Conservation (phyloP, 2,113 vertebrate species). For the Gadus chalcogrammus region DNA sequence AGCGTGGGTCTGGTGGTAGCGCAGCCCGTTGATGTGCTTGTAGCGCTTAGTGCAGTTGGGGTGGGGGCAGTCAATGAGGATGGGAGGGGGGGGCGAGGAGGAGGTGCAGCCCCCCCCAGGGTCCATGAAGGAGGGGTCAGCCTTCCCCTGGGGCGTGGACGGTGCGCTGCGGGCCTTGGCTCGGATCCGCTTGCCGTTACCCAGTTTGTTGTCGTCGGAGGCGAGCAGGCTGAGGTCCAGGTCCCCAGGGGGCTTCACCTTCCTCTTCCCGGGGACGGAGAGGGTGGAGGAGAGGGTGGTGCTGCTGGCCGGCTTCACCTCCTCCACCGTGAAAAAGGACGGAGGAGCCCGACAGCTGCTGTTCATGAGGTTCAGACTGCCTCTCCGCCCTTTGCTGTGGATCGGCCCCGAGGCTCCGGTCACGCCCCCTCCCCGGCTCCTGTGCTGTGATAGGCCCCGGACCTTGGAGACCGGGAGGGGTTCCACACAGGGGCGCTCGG, state of each 20-base stretch:
- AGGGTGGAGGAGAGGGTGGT: constrained; percentile 56
- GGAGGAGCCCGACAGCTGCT: constrained; percentile 83
- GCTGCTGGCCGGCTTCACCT: constrained; percentile 80
- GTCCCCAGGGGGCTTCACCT: constrained; percentile 88
- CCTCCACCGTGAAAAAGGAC: constrained; percentile 87
- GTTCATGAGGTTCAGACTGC: constrained; percentile 86
- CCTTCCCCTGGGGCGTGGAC: constrained; percentile 91
- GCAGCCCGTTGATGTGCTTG: constrained; percentile 97
- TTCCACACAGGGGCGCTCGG: constrained; percentile 76
- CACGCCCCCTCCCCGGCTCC: constrained; percentile 87
- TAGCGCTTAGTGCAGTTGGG: constrained; percentile 99
- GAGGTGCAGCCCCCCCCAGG: constrained; percentile 78
- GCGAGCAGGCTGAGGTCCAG: constrained; percentile 88
- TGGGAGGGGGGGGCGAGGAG: constrained; percentile 85
- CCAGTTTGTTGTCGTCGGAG: constrained; percentile 82
- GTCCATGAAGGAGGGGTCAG: constrained; percentile 87
- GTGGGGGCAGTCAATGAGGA: constrained; percentile 96
- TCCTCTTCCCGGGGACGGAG: constrained; percentile 83
- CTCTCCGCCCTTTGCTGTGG: constrained; percentile 87
- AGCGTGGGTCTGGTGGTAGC: constrained; percentile 97
- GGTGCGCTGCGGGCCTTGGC: constrained; percentile 95
- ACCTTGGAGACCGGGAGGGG: constrained; percentile 79
- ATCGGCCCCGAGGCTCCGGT: constrained; percentile 48
- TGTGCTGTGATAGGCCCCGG: constrained; percentile 83
- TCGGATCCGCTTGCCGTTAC: constrained; percentile 89